Evolutionary conservation across 2,113 vertebrate species (phyloP).

Genomic region (Redunca redunca): DNA sequence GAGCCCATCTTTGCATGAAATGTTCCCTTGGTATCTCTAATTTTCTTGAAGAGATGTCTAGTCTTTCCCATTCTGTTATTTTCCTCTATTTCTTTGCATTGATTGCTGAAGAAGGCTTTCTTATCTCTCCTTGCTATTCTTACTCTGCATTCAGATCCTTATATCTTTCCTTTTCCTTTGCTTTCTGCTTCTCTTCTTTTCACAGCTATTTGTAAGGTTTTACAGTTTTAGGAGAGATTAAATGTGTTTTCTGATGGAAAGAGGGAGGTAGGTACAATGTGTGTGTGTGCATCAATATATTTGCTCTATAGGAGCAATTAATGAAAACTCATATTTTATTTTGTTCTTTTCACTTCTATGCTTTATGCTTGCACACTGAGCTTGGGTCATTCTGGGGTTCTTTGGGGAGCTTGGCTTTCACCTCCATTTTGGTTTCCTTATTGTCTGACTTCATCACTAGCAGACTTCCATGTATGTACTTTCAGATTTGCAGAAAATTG

Average conservation of each 20-base stretch:
- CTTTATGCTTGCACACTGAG: background rate
- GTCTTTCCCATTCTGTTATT: too few relatives aligned
- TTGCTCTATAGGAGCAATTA: background rate
- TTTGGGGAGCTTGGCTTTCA: background rate
- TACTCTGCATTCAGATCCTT: too few relatives aligned
- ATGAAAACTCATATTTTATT: background rate
- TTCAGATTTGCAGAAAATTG: background rate
- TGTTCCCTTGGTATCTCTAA: too few relatives aligned
- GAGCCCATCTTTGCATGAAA: too few relatives aligned
- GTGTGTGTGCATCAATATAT: rapidly evolving
- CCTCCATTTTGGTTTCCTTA: background rate
- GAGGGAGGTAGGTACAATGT: background rate
- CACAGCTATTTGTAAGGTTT: background rate
- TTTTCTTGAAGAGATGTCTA: too few relatives aligned
- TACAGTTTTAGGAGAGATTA: background rate
- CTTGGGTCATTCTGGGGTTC: background rate
- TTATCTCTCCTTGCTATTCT: too few relatives aligned
- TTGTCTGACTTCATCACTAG: background rate
- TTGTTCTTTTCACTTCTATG: background rate
- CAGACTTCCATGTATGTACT: background rate
- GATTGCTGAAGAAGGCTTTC: too few relatives aligned
- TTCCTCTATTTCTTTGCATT: too few relatives aligned
- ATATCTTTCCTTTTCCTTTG: too few relatives aligned
- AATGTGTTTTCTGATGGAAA: background rate
- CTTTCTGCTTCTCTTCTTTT: too few relatives aligned